These are phyloP conservation scores for Drosophila rellima DNA, from an alignment of 2,888 invertebrate species.

Conservation along the genomic window DNA sequence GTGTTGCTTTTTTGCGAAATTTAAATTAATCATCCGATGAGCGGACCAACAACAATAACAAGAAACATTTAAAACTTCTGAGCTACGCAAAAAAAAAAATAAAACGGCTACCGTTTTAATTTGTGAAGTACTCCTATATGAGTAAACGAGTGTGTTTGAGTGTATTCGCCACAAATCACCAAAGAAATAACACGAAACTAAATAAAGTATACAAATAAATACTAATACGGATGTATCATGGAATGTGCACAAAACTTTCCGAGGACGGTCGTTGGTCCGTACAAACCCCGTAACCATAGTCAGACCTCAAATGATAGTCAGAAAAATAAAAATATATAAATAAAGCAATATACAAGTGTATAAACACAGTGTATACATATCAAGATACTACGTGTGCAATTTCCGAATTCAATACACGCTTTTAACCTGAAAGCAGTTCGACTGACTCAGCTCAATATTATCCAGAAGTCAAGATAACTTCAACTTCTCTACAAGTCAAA, in stretches of 20 bases:
- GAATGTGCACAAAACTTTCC: slow-evolving; percentile 51
- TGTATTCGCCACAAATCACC: slow-evolving; percentile 20
- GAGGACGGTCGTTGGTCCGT: slow-evolving; percentile 79
- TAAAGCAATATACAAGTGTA: slow-evolving; percentile 18
- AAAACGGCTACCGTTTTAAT: slow-evolving; percentile 51
- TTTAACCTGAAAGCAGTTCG: slow-evolving; percentile 14
- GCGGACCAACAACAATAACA: slow-evolving; percentile 23
- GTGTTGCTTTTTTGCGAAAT: slow-evolving; percentile 23
- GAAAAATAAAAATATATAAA: slow-evolving; percentile 8
- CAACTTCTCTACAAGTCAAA: slow-evolving; percentile 31
- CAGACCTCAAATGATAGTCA: slow-evolving; percentile 19
- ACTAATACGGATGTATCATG: slow-evolving; percentile 65
- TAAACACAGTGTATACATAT: slow-evolving; percentile 22
- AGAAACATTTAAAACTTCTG: slow-evolving; percentile 43
- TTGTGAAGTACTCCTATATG: slow-evolving; percentile 2
- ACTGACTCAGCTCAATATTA: slow-evolving; percentile 34
- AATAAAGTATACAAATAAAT: slow-evolving; percentile 33
- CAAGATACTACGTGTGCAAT: slow-evolving; percentile 36
- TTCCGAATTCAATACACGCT: slow-evolving; percentile 63
- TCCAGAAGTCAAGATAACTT: slow-evolving; percentile 46
- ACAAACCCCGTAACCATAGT: slow-evolving; percentile 4
- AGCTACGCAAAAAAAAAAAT: slow-evolving; percentile 50
- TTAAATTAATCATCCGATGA: slow-evolving; percentile 43
- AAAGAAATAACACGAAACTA: slow-evolving; percentile 35
- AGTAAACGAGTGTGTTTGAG: slow-evolving; percentile 3